Evolutionary conservation across 2,888 invertebrate species (phyloP).

Genomic region (Steinernema carpocapsae): DNA sequence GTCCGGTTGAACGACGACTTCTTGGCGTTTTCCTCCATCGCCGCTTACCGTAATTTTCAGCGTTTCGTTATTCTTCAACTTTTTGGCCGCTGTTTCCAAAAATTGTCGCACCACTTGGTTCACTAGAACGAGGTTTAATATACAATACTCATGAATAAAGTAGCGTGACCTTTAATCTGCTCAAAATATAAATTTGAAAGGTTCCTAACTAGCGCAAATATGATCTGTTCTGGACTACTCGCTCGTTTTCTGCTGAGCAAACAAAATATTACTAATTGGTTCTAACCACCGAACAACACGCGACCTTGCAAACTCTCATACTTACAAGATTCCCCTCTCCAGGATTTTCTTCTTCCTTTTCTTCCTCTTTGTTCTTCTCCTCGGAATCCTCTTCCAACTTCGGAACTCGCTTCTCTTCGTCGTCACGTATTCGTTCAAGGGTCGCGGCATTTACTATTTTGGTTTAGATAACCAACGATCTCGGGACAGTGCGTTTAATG

Average conservation of each 20-base stretch:
- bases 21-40: background rate
- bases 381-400: too few species aligned
- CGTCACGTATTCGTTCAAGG: too few species aligned
- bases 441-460: too few species aligned
- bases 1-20: background rate
- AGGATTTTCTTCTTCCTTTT: too few species aligned
- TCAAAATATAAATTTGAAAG: background rate
- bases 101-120: conserved; percentile 1
- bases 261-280: background rate
- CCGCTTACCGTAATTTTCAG: conserved; percentile 4
- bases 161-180: too few species aligned
- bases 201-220: background rate
- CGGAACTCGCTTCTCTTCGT: too few species aligned
- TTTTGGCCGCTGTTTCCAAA: background rate
- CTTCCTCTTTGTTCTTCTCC: too few species aligned
- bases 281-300: background rate
- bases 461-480: too few species aligned
- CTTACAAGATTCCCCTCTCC: too few species aligned
- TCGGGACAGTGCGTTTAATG: too few species aligned
- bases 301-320: background rate
- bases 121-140: background rate
- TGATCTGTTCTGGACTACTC: too few species aligned
- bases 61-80: background rate
- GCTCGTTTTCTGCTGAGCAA: background rate
- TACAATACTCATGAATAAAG: too few species aligned